Evolutionary conservation across 1,140 invertebrate genomes (phyloP), one percentile per base, ranked within the genome.

Genomic region (Gryon sp.): DNA sequence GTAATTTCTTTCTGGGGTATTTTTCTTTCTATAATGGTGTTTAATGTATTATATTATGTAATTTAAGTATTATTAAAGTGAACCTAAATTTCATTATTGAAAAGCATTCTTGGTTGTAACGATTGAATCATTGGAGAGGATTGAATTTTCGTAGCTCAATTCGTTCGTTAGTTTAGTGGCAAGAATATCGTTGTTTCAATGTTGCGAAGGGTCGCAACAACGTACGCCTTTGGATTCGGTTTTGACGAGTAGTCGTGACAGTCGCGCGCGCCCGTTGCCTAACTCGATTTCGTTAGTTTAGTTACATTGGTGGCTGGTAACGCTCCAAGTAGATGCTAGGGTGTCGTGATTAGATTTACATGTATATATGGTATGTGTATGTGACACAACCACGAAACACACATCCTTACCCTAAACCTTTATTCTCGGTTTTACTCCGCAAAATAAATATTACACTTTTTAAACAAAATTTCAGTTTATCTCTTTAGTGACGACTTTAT

Each of bases 261-360:
- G 83, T 80, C 74, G 80, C 74, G 79, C 66, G 82, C 83, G 82
- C 76, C 70, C 73, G 78, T 75, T 65, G 65, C 78, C 80, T 85
- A 85, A 85, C 83, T 85, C 84, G 77, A 85, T 85, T 85, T 84
- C 73, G 83, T 85, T 85, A 85, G 84, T 85, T 85, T 85, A 84
- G 84, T 85, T 85, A 85, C 84, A 85, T 84, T 57, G 82, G 84
- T 77, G 84, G 83, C 81, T 84, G 81, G 83, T 84, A 84, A 84
- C 80, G 80, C 81, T 83, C 81, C 62, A 82, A 83, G 45, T 81
- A 63, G 72, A 66, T 57, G 78, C 59, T 81, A 70, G 84, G 83
- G 84, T 81, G 83, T 80, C 66, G 81, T 85, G 84, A 85, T 85
- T 85, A 84, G 81, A 85, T 85, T 85, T 85, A 80, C 84, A 84